Base-by-base conservation (phyloP, 1,140 invertebrate species). In the Drosophila nigromelanica region DNA sequence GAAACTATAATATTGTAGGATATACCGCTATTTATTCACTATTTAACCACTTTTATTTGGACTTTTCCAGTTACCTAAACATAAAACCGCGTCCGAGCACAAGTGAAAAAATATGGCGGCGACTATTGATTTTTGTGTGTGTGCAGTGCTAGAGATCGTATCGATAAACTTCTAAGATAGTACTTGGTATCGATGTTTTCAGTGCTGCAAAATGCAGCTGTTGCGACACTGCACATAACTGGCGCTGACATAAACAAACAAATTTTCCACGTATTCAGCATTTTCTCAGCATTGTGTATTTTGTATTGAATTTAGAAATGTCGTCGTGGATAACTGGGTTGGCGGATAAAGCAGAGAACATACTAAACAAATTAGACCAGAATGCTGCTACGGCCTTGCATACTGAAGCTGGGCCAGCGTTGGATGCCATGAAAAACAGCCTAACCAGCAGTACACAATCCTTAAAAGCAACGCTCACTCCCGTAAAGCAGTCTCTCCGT, bases 361-460 rank as follows among this genome's bases (percentile, higher is more conserved):
- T 97, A 37, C 91, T 98, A 8, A 97, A 97, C 90, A 96, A 96
- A 93, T 94, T 98, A 35, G 97, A 98, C 83, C 93, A 97, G 85
- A 96, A 95, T 92, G 96, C 96, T n/a, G 97, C 96, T 0, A 94
- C 94, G 14, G 96, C 95, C 2, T 55, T 87, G 21, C 83, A 87
- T 1, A 72, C 45, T 0, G 83, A 87, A 7, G 61, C 42, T n/a
- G 21, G 59, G 3, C 40, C 76, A 37, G 33, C 42, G 4, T 14
- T 68, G 11, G 78, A 78, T 56, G 54, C 71, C 1, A 80, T 87
- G 77, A 80, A 80, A 12, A 78, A 62, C 39, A 87, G 77, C 54
- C 55, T 90, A 37, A 78, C 58, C 6, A 90, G 80, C 15, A 89
- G 80, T 40, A 75, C 80, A 7, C 80, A 89, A 54, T 89, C 85